Evolutionary conservation across 2,888 invertebrate genomes (phyloP), one percentile per base, ranked within the genome.

Genomic region (Scaptomyza tumidula): DNA sequence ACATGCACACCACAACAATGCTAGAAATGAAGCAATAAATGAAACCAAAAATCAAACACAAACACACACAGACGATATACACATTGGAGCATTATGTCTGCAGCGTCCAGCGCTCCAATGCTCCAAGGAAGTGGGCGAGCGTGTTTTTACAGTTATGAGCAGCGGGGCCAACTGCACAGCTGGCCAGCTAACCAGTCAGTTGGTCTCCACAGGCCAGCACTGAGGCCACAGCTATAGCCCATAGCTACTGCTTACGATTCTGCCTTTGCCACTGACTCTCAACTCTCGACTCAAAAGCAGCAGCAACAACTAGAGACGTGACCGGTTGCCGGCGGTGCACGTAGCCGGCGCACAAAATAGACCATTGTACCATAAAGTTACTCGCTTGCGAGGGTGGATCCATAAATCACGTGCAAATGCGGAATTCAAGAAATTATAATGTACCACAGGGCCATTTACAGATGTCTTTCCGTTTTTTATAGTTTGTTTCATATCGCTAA

Each of bases 111-210:
- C 10, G 52, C 33, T 46, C 9, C 9, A 41, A 41, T 66, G 62
- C 60, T 66, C 61, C 70, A 74, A 78, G 86, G 78, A 90, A 90
- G 88, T 88, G 90, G 88, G 88, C 88, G 90, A 88, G 84, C 88
- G 76, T 79, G 88, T 88, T 89, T 88, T 82, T 86, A 88, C 86
- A 86, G 88, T 89, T 88, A 83, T 78, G 78, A 76, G 58, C 80
- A 76, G 70, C 83, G 74, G 49, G 49, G 24, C 52, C 14, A 11
- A 24, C 48, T 49, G 73, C 88, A 81, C 87, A 87, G 81, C 79
- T 86, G 85, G 85, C 71, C 75, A 68, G 57, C 60, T 63, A 55
- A n/a, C 43, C 68, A 50, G 63, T 63, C 64, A 39, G 45, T 66
- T 35, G 39, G 64, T 55, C 67, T 68, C 60, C 59, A 70, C 50